Evolutionary conservation across 1,140 invertebrate genomes (phyloP).

Genomic region (Hypsibius dujardini): DNA sequence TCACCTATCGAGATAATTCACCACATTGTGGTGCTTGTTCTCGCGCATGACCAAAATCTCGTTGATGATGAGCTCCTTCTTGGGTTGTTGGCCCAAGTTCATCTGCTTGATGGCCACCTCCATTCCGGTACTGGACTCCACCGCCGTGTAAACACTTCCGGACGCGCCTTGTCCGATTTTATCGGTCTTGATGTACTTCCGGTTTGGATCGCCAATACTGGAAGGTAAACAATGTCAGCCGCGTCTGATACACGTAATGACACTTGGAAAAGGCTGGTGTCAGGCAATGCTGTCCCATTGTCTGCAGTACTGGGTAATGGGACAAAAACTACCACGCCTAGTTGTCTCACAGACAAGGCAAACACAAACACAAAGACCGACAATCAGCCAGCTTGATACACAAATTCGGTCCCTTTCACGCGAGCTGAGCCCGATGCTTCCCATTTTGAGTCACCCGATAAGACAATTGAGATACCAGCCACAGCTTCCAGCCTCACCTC

Average conservation of each 20-base stretch:
- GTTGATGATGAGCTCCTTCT: constrained; percentile 98
- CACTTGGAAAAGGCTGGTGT: too few relatives aligned
- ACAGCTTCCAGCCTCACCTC: constrained; percentile 25
- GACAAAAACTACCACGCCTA: not conserved
- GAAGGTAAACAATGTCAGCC: not conserved
- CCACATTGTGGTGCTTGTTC: constrained; percentile 96
- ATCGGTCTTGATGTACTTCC: constrained; percentile 96
- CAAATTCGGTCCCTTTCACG: too few relatives aligned
- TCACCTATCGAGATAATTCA: constrained; percentile 85
- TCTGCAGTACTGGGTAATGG: too few relatives aligned
- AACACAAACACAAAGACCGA: not conserved
- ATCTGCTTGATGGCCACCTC: constrained; percentile 99
- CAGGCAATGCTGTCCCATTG: too few relatives aligned
- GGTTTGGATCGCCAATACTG: constrained; percentile 74
- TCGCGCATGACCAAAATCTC: constrained; percentile 99
- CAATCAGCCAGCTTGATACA: too few relatives aligned
- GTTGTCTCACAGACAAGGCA: not conserved
- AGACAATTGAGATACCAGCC: not conserved
- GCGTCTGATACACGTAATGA: too few relatives aligned
- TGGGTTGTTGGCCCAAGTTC: constrained; percentile 94
- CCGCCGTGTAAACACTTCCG: constrained; percentile 92
- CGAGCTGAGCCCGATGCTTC: too few relatives aligned
- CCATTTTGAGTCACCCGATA: not conserved
- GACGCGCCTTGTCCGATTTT: constrained; percentile 99
- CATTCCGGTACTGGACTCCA: constrained; percentile 87